Base-by-base conservation (phyloP, 2,797 vertebrate genomes). In the Bovichtus variegatus region DNA sequence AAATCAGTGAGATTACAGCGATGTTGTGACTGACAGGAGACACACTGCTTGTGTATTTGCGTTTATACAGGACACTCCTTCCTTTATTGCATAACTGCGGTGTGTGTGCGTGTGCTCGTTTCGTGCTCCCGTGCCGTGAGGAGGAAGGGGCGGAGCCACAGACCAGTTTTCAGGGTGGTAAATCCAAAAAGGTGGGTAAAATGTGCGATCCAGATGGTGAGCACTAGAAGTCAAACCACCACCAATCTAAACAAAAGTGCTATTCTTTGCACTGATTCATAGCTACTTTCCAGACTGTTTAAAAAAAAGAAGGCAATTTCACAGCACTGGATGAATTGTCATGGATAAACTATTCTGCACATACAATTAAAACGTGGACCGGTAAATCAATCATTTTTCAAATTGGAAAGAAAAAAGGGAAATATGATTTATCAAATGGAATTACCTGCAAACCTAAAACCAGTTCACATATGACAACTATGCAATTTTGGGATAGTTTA, bases 31-130 rank as follows among this genome's bases (percentile, higher is more conserved):
- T 61, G 74, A 38, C 68, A 55, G 58, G 13, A 69, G 21, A 27
- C 25, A 43, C 41, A 2, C 9, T 57, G 29, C 60, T 1, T 19
- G 25, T 9, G 13, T 31, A 46, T 51, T 13, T 4, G 6, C 38
- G 21, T 15, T 64, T 34, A 27, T 15, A 29, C 23, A 6, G 60
- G 82, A 75, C 85, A 77, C 84, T 68, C 80, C 84, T 90, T 86
- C 78, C 82, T 90, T 77, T 63, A 83, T 91, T 92, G 71, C 81
- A 47, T 83, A 89, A 90, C 86, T 61, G 71, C 12, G 16, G 70
- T 25, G 71, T 55, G 49, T 21, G 13, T 7, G n/a, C 16, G 61
- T 57, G 53, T 12, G 76, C 44, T 72, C 34, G 50, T 82, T 87
- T 87, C 19, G 23, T 29, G 34, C 71, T 58, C 27, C 18, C 9